These are phyloP conservation scores for Distichodus sexfasciatus DNA, from an alignment of 2,797 vertebrate genomes.

Conservation along the genomic window DNA sequence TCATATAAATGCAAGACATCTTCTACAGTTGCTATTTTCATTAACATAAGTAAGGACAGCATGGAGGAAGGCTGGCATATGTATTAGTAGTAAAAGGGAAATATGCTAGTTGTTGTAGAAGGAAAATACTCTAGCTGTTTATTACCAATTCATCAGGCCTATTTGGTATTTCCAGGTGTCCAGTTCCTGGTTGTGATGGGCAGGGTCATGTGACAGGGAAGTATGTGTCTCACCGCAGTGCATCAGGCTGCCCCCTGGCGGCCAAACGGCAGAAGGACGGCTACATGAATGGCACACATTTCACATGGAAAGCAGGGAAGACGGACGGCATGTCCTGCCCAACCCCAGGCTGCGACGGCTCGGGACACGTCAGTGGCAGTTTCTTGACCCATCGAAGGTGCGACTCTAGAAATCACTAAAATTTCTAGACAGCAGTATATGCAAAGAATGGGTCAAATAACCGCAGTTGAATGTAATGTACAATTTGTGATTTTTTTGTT, in stretches of 20 bases:
- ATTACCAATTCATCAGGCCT: not conserved
- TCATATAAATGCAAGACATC: not conserved
- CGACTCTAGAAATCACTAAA: slow-evolving; percentile 42
- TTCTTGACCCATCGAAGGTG: slow-evolving; percentile 99
- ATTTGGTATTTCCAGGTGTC: slow-evolving; percentile 79
- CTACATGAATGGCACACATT: slow-evolving; percentile 94
- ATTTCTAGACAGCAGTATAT: not conserved
- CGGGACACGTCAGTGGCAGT: slow-evolving; percentile 96
- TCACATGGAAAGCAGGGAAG: slow-evolving; percentile 98
- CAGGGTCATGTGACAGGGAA: slow-evolving; percentile 98
- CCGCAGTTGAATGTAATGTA: too few species aligned
- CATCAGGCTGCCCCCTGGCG: slow-evolving; percentile 93
- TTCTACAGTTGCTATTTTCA: not conserved
- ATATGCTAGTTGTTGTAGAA: too few species aligned
- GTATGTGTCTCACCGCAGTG: slow-evolving; percentile 95
- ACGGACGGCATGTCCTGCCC: slow-evolving; percentile 98
- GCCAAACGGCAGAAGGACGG: slow-evolving; percentile 97
- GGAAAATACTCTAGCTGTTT: not conserved
- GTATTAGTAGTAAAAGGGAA: too few species aligned
- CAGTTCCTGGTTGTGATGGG: slow-evolving; percentile 95
- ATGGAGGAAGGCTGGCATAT: too few species aligned
- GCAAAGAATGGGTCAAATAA: too few species aligned
- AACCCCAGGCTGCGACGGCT: slow-evolving; percentile 95
- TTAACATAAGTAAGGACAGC: too few species aligned
- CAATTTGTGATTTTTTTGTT: too few species aligned